Conservation (phyloP, 2,797 vertebrate genomes). For the Hemibagrus guttatus region DNA sequence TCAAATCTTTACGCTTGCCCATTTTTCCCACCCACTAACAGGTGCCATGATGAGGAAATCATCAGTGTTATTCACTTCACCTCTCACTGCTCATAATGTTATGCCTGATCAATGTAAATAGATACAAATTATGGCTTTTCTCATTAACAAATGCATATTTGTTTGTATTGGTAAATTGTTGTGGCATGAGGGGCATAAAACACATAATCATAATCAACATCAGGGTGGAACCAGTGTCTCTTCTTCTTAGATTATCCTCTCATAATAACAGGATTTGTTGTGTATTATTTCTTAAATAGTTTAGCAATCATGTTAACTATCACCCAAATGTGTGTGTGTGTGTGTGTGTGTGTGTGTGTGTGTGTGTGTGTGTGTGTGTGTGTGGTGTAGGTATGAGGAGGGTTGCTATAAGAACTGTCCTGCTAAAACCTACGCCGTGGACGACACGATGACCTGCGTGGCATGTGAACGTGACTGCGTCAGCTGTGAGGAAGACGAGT, state of each 20-base stretch:
- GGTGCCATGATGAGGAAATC: no score
- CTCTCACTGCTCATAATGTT: no score
- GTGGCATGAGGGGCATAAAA: not conserved
- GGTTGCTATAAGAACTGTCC: slow-evolving; percentile 86
- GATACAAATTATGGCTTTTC: not conserved
- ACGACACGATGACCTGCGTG: slow-evolving; percentile 75
- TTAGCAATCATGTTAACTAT: not conserved
- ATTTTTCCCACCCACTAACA: no score
- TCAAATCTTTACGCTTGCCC: no score
- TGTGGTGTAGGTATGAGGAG: slow-evolving; percentile 78
- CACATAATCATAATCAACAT: not conserved
- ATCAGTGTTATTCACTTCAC: no score
- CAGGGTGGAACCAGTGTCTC: not conserved
- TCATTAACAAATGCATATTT: not conserved
- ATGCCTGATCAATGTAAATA: not conserved
- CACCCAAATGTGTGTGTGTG: not conserved
- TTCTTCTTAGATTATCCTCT: not conserved
- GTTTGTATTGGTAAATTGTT: not conserved
- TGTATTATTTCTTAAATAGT: not conserved
- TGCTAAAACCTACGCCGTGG: slow-evolving; percentile 81
- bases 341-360: not conserved
- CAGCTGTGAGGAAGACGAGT: slow-evolving; percentile 82
- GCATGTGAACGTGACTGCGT: slow-evolving; percentile 79
- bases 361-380: slow-evolving; percentile 1
- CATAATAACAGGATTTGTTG: not conserved